Conservation (phyloP, 2,888 invertebrate species). For the Plagiodera versicolora region DNA sequence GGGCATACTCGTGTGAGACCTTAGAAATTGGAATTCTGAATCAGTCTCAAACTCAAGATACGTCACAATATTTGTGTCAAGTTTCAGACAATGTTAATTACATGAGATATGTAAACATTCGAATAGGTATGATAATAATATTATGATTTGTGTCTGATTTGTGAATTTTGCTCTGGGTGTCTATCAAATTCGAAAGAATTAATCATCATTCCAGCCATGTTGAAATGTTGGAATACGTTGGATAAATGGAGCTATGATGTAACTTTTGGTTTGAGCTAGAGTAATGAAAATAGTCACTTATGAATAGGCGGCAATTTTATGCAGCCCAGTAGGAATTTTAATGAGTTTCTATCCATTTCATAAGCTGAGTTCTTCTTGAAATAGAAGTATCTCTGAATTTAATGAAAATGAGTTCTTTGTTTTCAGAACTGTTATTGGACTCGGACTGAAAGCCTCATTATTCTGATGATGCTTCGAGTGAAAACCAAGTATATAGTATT, state of each 20-base stretch:
- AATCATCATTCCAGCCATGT: too few relatives aligned
- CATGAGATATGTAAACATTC: too few relatives aligned
- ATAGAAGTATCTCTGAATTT: not conserved
- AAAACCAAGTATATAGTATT: not conserved
- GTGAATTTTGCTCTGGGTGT: too few relatives aligned
- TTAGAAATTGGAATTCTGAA: too few relatives aligned
- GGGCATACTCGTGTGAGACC: too few relatives aligned
- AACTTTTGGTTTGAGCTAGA: not conserved
- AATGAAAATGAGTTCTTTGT: slow-evolving; percentile 1
- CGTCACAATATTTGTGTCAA: too few relatives aligned
- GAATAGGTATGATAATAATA: too few relatives aligned
- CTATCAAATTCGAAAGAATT: too few relatives aligned
- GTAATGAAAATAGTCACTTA: not conserved
- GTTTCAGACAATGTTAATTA: too few relatives aligned
- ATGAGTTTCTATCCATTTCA: slow-evolving; percentile 1
- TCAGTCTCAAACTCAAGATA: too few relatives aligned
- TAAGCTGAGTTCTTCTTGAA: not conserved
- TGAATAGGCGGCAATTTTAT: not conserved
- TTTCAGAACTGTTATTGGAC: not conserved
- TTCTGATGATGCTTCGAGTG: not conserved
- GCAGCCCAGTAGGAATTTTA: not conserved
- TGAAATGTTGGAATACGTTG: not conserved
- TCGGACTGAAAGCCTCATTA: not conserved
- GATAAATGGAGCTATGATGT: not conserved
- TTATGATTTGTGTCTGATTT: too few relatives aligned